Percentiles rank a stretch among this genome's conserved stretches.
These are phyloP conservation scores for Leptopilina boulardi DNA, from an alignment of 1,140 invertebrate species.

Conservation along the genomic window DNA sequence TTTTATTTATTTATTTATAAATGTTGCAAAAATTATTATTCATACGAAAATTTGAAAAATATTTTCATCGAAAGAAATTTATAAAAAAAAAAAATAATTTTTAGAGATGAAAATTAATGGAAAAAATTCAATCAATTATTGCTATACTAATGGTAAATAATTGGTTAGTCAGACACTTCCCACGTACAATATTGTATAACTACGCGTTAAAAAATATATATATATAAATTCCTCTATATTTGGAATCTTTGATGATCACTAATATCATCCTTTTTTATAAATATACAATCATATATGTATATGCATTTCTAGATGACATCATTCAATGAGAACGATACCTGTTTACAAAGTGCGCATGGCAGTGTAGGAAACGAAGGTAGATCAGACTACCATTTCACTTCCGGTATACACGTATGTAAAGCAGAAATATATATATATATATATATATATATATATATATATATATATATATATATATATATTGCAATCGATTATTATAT, in stretches of 20 bases:
- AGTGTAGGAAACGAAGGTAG: background rate
- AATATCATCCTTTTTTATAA: background rate
- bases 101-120: too few species aligned
- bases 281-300: background rate
- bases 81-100: too few species aligned
- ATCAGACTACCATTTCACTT: background rate
- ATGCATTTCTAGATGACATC: background rate
- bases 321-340: background rate
- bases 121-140: too few species aligned
- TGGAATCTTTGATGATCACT: background rate
- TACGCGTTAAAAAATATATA: background rate
- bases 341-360: background rate
- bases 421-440: too few species aligned
- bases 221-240: background rate
- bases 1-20: too few species aligned
- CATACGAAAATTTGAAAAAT: too few species aligned
- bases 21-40: too few species aligned
- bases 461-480: too few species aligned
- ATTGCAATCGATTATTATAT: background rate
- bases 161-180: too few species aligned
- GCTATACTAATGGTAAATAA: too few species aligned
- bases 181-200: background rate
- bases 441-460: too few species aligned
- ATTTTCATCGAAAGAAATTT: too few species aligned
- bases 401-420: background rate